These are phyloP conservation scores for Liodrosophila aerea DNA, from an alignment of 2,888 invertebrate genomes.

Conservation along the genomic window DNA sequence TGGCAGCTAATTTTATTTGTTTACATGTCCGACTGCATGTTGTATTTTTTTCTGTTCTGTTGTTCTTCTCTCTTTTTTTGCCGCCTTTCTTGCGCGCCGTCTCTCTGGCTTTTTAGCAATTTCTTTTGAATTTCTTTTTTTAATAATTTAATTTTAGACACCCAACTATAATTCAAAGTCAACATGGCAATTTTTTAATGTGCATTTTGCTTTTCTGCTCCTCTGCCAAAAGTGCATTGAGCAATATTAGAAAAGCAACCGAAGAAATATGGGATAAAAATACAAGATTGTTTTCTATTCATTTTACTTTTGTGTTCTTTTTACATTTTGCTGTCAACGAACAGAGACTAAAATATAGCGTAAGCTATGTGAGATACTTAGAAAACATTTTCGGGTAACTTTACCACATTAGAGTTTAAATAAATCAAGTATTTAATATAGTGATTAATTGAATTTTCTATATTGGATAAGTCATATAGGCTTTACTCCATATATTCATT, in stretches of 20 bases:
- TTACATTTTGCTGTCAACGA: too few species aligned
- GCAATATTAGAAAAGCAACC: conserved; percentile 22
- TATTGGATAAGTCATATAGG: too few species aligned
- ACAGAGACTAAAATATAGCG: too few species aligned
- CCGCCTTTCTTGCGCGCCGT: conserved; percentile 32
- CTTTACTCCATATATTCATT: too few species aligned
- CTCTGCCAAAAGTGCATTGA: conserved; percentile 57
- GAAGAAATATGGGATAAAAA: not conserved
- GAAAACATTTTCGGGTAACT: too few species aligned
- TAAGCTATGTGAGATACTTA: too few species aligned
- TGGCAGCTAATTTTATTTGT: conserved; percentile 77
- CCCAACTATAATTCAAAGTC: conserved; percentile 78
- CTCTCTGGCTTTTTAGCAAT: conserved; percentile 60
- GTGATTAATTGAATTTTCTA: too few species aligned
- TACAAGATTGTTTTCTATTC: conserved; percentile 1
- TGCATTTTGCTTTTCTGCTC: conserved; percentile 38
- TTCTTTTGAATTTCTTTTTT: conserved; percentile 56
- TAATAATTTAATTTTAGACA: conserved; percentile 78
- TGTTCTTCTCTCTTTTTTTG: conserved; percentile 18
- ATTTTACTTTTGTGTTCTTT: not conserved
- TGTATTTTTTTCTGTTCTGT: conserved; percentile 48
- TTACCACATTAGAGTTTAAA: too few species aligned
- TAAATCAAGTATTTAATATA: too few species aligned
- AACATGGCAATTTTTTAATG: conserved; percentile 77
- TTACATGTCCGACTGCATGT: conserved; percentile 77